A percentile compares a stretch with the other conserved stretches of the same genome.
These are phyloP conservation scores for Malthinus flaveolus DNA, from an alignment of 2,888 invertebrate genomes.

Conservation along the genomic window DNA sequence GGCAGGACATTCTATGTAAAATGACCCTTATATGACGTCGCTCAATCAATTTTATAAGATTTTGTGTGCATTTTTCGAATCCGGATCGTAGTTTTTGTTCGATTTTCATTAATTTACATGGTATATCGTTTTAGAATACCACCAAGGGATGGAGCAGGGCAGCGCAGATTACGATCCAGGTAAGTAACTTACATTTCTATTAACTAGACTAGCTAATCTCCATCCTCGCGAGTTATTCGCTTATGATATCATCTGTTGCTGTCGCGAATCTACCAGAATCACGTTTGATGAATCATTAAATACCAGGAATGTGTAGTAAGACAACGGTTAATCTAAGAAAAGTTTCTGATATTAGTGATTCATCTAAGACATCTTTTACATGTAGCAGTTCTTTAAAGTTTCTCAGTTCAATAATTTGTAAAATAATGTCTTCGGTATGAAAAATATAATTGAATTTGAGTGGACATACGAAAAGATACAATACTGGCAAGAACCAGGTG, in stretches of 20 bases:
- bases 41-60: conserved; percentile 23
- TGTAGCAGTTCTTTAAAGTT: neutral
- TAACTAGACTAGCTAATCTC: neutral
- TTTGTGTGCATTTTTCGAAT: neutral
- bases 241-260: conserved; percentile 15
- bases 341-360: neutral
- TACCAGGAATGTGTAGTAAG: conserved; percentile 28
- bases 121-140: conserved; percentile 68
- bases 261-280: conserved; percentile 19
- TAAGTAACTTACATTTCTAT: conserved; percentile 45
- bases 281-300: conserved; percentile 21
- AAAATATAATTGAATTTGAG: conserved; percentile 27
- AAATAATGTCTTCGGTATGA: neutral
- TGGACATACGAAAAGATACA: conserved; percentile 50
- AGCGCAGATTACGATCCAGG: conserved; percentile 82
- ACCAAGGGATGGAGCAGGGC: conserved; percentile 78
- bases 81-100: conserved; percentile 1
- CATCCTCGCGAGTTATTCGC: neutral
- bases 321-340: neutral
- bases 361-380: neutral
- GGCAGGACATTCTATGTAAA: conserved; percentile 11
- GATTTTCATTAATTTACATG: conserved; percentile 8
- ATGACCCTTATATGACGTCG: conserved; percentile 22
- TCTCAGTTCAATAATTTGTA: neutral
- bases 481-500: conserved; percentile 54